Conservation (phyloP, 2,797 vertebrate genomes). For the Myotis findleyi region DNA sequence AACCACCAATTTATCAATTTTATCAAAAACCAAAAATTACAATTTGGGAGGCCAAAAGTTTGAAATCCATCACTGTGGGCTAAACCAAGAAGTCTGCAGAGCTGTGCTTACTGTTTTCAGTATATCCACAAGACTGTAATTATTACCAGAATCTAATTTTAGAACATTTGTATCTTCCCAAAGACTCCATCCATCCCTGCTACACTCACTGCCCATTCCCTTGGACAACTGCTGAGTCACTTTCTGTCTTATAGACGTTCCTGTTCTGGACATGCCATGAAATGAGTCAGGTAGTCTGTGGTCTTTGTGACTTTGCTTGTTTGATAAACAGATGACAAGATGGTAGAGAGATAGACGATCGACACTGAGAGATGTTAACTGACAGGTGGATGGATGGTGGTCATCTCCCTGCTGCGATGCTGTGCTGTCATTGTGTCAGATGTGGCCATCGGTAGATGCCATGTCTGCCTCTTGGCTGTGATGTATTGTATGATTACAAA, state of each 20-base stretch:
- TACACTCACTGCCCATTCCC: too few relatives aligned
- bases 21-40: background rate
- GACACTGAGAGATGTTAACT: background rate
- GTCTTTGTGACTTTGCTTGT: background rate
- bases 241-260: background rate
- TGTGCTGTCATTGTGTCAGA: too few relatives aligned
- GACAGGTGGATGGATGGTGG: too few relatives aligned
- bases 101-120: background rate
- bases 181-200: background rate
- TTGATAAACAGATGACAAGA: background rate
- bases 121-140: background rate
- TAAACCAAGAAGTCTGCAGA: background rate
- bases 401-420: background rate
- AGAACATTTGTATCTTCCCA: background rate
- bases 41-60: background rate
- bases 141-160: background rate
- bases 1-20: background rate
- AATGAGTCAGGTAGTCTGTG: background rate
- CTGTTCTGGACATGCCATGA: background rate
- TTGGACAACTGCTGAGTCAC: background rate
- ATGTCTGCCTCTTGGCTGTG: background rate
- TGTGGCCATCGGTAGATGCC: background rate
- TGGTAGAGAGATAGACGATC: background rate
- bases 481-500: background rate
- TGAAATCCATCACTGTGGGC: background rate